Conservation (phyloP, 1,140 invertebrate genomes). For the Drosophila yakuba region DNA sequence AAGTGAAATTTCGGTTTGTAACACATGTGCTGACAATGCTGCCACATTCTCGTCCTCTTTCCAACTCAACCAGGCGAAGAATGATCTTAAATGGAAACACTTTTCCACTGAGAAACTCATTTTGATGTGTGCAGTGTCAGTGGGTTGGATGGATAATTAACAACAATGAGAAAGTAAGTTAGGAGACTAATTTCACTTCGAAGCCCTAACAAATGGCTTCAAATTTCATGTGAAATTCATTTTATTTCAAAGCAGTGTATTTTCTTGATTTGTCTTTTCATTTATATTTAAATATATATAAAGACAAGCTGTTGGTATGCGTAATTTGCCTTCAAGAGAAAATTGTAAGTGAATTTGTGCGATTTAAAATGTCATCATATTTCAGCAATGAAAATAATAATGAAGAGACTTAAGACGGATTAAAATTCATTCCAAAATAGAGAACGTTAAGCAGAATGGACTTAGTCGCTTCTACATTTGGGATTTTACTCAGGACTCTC, state of each 20-base stretch:
- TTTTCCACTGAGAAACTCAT: conserved; percentile 16
- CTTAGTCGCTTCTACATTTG: background rate
- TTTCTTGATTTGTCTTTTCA: background rate
- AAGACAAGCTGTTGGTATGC: background rate
- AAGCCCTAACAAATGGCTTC: background rate
- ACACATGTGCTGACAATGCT: conserved; percentile 50
- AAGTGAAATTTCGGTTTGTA: conserved; percentile 70
- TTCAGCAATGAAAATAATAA: background rate
- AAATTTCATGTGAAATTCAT: background rate
- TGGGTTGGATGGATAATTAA: background rate
- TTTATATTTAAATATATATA: background rate
- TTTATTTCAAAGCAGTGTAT: background rate
- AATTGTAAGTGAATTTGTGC: background rate
- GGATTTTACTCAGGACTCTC: background rate
- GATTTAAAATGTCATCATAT: background rate
- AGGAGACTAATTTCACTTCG: background rate
- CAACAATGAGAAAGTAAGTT: background rate
- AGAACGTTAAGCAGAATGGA: background rate
- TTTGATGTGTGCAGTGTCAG: background rate
- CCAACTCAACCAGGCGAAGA: conserved; percentile 4
- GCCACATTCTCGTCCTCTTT: background rate
- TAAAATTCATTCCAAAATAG: background rate
- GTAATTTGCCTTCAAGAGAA: background rate
- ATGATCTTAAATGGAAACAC: conserved; percentile 18
- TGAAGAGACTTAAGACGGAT: background rate